Evolutionary conservation across 2,797 vertebrate genomes (phyloP).

Genomic region (Rallus crepitans): DNA sequence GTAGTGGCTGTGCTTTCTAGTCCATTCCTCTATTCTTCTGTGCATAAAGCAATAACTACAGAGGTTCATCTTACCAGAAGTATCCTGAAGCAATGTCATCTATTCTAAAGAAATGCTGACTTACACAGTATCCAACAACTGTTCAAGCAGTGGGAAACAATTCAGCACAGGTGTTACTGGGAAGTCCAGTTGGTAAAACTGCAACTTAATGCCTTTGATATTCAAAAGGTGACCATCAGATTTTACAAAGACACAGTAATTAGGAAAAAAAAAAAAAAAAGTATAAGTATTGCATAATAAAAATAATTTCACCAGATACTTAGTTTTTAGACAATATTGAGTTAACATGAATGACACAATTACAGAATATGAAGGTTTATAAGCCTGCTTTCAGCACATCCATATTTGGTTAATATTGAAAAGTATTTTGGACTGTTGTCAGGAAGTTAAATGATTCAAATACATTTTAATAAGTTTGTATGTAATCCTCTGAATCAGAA

Average conservation of each 20-base stretch:
- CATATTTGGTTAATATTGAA: background rate
- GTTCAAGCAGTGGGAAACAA: conserved; percentile 43
- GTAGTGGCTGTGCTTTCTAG: background rate
- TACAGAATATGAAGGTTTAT: background rate
- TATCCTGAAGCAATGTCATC: conserved; percentile 24
- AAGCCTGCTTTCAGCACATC: background rate
- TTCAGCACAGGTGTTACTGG: conserved; percentile 14
- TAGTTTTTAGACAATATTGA: background rate
- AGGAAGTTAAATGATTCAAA: background rate
- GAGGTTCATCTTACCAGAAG: background rate
- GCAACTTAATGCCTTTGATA: conserved; percentile 3
- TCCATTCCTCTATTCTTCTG: background rate
- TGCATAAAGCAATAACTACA: background rate
- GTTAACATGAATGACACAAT: background rate
- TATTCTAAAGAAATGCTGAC: background rate
- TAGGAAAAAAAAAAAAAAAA: background rate
- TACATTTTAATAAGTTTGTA: background rate
- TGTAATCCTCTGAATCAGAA: background rate
- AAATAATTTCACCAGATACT: background rate
- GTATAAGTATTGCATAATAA: background rate
- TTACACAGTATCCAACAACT: background rate
- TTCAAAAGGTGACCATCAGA: background rate
- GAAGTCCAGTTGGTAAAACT: conserved; percentile 4
- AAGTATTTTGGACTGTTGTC: background rate
- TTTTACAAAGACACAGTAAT: background rate